phyloP scores from a whole-genome alignment of 2,113 vertebrate species.

The Nesospiza acunhae region DNA sequence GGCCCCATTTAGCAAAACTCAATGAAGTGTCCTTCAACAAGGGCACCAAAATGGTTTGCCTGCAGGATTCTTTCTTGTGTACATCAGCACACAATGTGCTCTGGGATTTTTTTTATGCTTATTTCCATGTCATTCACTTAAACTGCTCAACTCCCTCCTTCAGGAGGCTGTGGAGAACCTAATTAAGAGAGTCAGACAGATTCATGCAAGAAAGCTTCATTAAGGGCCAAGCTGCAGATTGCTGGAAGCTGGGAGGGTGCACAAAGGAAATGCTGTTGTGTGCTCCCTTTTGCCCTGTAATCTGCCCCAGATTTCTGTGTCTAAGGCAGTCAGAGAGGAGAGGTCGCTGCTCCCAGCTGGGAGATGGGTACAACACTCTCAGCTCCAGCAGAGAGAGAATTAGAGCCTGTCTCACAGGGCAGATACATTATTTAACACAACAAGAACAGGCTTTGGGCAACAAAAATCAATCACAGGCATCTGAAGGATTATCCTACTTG shows the following conservation, averaged over 20 bases:
- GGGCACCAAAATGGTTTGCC: not conserved
- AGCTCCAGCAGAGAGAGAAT: not conserved
- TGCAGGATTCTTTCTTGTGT: not conserved
- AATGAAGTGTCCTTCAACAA: not conserved
- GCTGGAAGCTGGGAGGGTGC: not conserved
- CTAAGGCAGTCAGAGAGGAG: not conserved
- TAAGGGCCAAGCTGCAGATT: not conserved
- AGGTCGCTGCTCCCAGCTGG: not conserved
- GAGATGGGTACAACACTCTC: not conserved
- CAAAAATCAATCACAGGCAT: not conserved
- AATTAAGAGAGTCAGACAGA: not conserved
- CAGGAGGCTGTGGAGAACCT: not conserved
- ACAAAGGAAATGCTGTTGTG: not conserved
- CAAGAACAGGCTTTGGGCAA: constrained; percentile 16
- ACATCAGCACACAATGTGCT: not conserved
- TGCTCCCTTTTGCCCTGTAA: not conserved
- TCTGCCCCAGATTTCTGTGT: not conserved
- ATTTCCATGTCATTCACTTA: not conserved
- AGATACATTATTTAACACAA: constrained; percentile 40
- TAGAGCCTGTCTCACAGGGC: not conserved
- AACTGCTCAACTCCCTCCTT: not conserved
- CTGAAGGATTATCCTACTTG: not conserved
- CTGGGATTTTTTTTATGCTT: not conserved
- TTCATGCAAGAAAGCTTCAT: not conserved
- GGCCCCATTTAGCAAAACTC: not conserved